These are phyloP conservation scores for Bombus balteatus DNA, from an alignment of 1,140 invertebrate genomes.

Conservation along the genomic window DNA sequence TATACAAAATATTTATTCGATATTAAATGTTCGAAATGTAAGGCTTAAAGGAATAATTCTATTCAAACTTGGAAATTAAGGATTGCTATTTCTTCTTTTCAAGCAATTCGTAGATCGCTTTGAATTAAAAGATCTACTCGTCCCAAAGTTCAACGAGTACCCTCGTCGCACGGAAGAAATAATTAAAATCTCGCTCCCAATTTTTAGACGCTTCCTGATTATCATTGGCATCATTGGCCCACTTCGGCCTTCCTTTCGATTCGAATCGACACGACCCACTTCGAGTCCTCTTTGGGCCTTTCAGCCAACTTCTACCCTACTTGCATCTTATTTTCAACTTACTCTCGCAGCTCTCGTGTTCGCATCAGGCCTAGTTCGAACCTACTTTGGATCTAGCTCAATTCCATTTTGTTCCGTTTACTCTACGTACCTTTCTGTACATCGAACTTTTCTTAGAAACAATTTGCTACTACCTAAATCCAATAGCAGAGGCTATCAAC, in stretches of 20 bases:
- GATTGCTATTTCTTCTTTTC: too few species aligned
- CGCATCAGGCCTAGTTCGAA: slow-evolving; percentile 15
- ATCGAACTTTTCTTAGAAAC: slow-evolving; percentile 20
- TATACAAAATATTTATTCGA: too few species aligned
- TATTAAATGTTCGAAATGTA: too few species aligned
- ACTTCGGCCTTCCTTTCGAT: neutral
- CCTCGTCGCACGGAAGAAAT: too few species aligned
- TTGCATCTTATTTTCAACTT: slow-evolving; percentile 22
- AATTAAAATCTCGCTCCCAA: neutral
- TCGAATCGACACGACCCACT: neutral
- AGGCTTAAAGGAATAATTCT: too few species aligned
- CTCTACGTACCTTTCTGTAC: neutral
- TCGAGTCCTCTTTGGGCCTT: slow-evolving; percentile 8
- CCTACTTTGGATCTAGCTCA: slow-evolving; percentile 9
- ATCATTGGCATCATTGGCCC: neutral
- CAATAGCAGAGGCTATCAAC: neutral
- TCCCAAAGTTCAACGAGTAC: too few species aligned
- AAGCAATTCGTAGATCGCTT: too few species aligned
- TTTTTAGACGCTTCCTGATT: neutral
- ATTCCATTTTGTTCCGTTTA: neutral
- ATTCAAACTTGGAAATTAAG: too few species aligned
- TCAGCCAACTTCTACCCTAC: neutral
- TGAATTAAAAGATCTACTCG: too few species aligned
- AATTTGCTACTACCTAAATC: neutral
- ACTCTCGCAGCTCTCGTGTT: neutral